Evolutionary conservation across 23 tunicate genomes (phyloP).

Genomic region (Halocynthia aurantium): DNA sequence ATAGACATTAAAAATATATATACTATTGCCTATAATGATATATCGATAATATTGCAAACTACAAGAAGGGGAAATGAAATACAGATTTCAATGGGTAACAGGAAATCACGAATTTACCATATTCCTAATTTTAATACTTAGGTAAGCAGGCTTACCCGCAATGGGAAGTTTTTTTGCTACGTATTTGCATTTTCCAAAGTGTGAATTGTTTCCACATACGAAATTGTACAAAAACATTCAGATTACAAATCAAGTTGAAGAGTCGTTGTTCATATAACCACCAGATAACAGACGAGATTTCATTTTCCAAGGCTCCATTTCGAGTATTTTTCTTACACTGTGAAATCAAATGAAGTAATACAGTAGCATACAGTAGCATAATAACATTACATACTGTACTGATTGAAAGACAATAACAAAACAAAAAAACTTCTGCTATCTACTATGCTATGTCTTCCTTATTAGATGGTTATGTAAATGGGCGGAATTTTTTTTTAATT

Average conservation of each 20-base stretch:
- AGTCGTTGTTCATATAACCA: slow-evolving; percentile 90
- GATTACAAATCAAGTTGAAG: slow-evolving; percentile 66
- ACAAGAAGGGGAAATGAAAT: background rate
- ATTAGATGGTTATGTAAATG: too few relatives aligned
- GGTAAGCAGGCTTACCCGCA: slow-evolving; percentile 28
- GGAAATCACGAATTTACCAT: too few relatives aligned
- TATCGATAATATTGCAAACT: background rate
- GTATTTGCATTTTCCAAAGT: slow-evolving; percentile 61
- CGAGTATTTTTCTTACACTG: slow-evolving; percentile 31
- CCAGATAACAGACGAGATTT: slow-evolving; percentile 72
- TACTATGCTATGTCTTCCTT: too few relatives aligned
- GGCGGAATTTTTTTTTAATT: too few relatives aligned
- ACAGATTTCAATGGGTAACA: too few relatives aligned
- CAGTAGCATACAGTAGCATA: too few relatives aligned
- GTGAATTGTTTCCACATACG: slow-evolving; percentile 90
- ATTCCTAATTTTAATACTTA: too few relatives aligned
- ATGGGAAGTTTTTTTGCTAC: slow-evolving; percentile 32
- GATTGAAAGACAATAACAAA: too few relatives aligned
- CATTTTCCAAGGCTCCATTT: slow-evolving; percentile 22
- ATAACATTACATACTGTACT: too few relatives aligned
- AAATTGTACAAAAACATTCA: slow-evolving; percentile 57
- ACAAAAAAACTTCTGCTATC: too few relatives aligned
- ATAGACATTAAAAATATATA: background rate
- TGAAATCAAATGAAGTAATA: background rate
- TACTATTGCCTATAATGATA: background rate